Evolutionary conservation across 2,797 vertebrate species (phyloP), one percentile per base, ranked within the genome.

Genomic region (Echeneis naucrates): DNA sequence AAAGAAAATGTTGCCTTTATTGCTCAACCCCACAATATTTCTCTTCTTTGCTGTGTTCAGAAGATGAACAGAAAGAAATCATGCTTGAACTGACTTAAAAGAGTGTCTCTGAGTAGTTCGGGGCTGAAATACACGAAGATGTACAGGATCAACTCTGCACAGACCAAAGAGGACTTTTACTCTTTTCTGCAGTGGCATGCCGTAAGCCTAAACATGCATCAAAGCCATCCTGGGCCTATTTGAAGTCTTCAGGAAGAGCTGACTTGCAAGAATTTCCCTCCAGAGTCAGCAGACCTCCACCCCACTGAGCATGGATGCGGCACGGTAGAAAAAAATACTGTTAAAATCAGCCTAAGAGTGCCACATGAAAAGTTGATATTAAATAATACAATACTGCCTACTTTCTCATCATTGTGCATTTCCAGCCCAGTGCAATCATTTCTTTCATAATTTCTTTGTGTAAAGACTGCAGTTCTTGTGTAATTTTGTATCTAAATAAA

Each of bases 151-250:
- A 72, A 35, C 68, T 83, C n/a, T 30, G 60, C 61, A 52, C 51
- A 77, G 80, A 77, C 82, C 82, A 77, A 73, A 80, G 60, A 78
- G 38, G 68, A 71, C 21, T 52, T 47, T 76, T 35, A 14, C 52
- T 61, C 48, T 48, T 1, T 72, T 79, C 47, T 73, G 52, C 71
- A 63, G 72, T 71, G 59, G 21, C 45, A 78, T 30, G 85, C 85
- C 78, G 14, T 85, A n/a, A 89, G 86, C 81, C 80, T 76, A 79
- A 85, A 90, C 83, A 87, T 61, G 77, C 82, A 81, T 89, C 84
- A 91, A 87, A 89, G 88, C 62, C 24, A 38, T 27, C 45, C 55
- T 2, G 0, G 68, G 64, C 48, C 65, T 59, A 77, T 87, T 88
- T 89, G 78, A 88, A 88, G 80, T 86, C 55, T 81, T 74, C 30